Conservation (phyloP, 2,888 invertebrate species). For the Drosophila tanythrix region DNA sequence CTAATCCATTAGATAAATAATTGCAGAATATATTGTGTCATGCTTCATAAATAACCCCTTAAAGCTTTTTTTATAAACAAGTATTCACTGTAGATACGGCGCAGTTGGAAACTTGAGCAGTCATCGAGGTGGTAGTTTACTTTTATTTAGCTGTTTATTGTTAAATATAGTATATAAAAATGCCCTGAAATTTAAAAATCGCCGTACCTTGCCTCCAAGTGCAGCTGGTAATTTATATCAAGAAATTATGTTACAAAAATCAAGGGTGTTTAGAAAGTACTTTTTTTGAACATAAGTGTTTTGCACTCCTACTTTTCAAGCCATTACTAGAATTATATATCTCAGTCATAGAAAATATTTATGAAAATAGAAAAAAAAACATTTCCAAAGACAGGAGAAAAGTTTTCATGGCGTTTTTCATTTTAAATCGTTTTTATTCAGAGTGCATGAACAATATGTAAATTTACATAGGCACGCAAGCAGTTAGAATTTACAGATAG, state of each 20-base stretch:
- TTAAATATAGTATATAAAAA: not conserved
- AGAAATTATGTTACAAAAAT: not conserved
- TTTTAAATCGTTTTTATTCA: not conserved
- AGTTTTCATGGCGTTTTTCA: not conserved
- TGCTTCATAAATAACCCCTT: not conserved
- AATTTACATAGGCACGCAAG: not conserved
- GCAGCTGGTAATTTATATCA: not conserved
- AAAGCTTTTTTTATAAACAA: not conserved
- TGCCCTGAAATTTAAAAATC: not conserved
- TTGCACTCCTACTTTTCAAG: not conserved
- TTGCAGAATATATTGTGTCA: not conserved
- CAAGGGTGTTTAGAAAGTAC: not conserved
- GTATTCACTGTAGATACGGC: not conserved
- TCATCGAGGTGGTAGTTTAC: not conserved
- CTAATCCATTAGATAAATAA: not conserved
- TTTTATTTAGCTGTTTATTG: not conserved
- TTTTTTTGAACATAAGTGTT: not conserved
- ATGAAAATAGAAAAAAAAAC: not conserved
- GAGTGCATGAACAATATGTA: not conserved
- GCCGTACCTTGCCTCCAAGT: not conserved
- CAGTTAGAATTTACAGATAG: not conserved
- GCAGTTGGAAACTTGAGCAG: not conserved
- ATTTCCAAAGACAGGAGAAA: not conserved
- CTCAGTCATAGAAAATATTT: not conserved
- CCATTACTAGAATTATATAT: not conserved